Evolutionary conservation across 2,113 vertebrate genomes (phyloP), one percentile per base, ranked within the genome.

Genomic region (Cheilinus undulatus): DNA sequence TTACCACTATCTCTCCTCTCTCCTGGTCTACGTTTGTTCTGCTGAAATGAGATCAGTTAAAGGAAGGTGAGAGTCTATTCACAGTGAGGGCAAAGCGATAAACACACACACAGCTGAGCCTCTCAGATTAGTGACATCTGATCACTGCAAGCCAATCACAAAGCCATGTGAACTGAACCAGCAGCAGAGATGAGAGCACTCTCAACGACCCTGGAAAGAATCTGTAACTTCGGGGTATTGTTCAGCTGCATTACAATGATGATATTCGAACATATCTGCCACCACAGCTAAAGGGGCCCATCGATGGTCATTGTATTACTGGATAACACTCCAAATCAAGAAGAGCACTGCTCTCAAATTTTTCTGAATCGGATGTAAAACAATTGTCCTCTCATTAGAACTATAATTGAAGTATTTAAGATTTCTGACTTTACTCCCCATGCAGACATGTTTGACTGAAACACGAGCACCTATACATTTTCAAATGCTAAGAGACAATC

Each of bases 1-100:
- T 91, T 88, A 88, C 73, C 70, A 72, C 80, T 89, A 89, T 90
- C 90, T 80, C 65, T 57, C 59, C 69, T 54, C 84, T 74, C 79
- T 70, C 68, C 48, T 34, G 73, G 69, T 65, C 69, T 77, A 48
- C 76, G 80, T 85, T 91, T 92, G 86, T 88, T 90, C 89, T 86
- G 87, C 76, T 77, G 83, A 88, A 91, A 91, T 89, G 66, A 90
- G 86, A 91, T 90, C 87, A 87, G 92, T 90, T 89, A 88, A 90
- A 89, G 84, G 86, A 91, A 89, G 87, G 86, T 88, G 82, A 90
- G 86, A 85, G 80, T 91, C 87, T 84, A 84, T 91, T 89, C 89
- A 89, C 53, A 49, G 76, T 43, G 78, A 89, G 87, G 87, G 86
- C 87, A 87, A 85, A 83, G 80, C 3, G 82, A 91, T 86, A 91